Base-by-base conservation (phyloP, 2,888 invertebrate genomes). In the Yponomeuta evonymella region DNA sequence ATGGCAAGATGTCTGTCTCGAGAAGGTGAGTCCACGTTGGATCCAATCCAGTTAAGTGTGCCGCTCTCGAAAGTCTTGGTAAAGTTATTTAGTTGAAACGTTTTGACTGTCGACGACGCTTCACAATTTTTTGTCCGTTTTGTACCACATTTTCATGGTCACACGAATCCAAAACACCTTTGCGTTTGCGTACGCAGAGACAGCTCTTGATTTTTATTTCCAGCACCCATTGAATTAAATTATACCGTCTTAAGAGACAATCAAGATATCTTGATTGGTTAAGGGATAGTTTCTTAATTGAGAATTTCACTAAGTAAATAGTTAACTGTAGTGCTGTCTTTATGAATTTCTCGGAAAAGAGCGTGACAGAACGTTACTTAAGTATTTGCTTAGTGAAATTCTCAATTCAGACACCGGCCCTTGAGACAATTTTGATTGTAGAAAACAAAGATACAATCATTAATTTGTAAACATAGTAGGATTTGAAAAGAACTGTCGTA, bases 11-110 rank as follows among this genome's bases (percentile, higher is more conserved):
- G 30, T 30, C 70, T 43, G 48, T 68, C 62, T 58, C 51, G 67
- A 69, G 83, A 51, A 48, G 68, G 70, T 43, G 63, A 70, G 70
- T 82, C 83, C 85, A 85, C 84, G 86, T 86, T 79, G 81, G 82
- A 89, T 85, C 85, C 89, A 91, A 91, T 91, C 87, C 85, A 79
- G 82, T 84, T 86, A 85, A 90, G 90, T 90, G 89, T 87, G 68
- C 29, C 48, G 70, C 82, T 79, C 80, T 81, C 81, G 76, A 77
- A 79, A 78, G 82, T 82, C 83, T 82, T 81, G 78, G 74, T 77
- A 77, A 80, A 84, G 84, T 87, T 89, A 88, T 90, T 89, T 86
- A 82, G 83, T 81, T 87, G 86, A 89, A 89, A 88, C 85, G 88
- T 85, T 86, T 84, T 76, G 82, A 81, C 82, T 87, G 87, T 88